These are phyloP conservation scores for Euwallacea fornicatus DNA, from an alignment of 1,140 invertebrate species.

Conservation along the genomic window DNA sequence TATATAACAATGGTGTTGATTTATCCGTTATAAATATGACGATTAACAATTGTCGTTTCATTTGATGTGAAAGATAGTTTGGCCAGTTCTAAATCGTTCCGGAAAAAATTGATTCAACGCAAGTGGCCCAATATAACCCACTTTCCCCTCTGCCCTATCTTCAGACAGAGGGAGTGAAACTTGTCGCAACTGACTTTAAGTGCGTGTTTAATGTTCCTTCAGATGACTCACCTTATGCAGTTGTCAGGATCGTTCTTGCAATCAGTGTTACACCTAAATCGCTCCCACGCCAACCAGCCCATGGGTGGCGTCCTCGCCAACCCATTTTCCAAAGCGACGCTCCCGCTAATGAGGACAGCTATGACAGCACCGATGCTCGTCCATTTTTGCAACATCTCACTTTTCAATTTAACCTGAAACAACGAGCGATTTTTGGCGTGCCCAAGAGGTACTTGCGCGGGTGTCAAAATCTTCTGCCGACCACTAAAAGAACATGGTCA, in stretches of 20 bases:
- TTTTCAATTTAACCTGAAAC: constrained; percentile 44
- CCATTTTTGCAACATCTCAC: constrained; percentile 50
- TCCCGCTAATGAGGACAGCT: constrained; percentile 42
- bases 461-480: constrained; percentile 9
- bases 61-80: too few species aligned
- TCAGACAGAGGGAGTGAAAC: too few species aligned
- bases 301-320: constrained; percentile 79
- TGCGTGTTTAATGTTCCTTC: too few species aligned
- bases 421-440: background rate
- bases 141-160: too few species aligned
- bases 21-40: too few species aligned
- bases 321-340: constrained; percentile 73
- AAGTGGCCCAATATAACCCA: too few species aligned
- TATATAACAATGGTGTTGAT: too few species aligned
- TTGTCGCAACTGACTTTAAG: too few species aligned
- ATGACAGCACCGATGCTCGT: constrained; percentile 41
- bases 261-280: constrained; percentile 91
- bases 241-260: constrained; percentile 90
- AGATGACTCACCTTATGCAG: constrained; percentile 76
- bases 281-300: constrained; percentile 91
- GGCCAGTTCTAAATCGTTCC: too few species aligned
- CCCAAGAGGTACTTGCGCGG: too few species aligned
- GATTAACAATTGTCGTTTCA: too few species aligned
- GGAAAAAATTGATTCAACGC: too few species aligned
- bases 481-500: background rate